These are phyloP conservation scores for Tyria jacobaeae DNA, from an alignment of 2,888 invertebrate genomes.

Conservation along the genomic window DNA sequence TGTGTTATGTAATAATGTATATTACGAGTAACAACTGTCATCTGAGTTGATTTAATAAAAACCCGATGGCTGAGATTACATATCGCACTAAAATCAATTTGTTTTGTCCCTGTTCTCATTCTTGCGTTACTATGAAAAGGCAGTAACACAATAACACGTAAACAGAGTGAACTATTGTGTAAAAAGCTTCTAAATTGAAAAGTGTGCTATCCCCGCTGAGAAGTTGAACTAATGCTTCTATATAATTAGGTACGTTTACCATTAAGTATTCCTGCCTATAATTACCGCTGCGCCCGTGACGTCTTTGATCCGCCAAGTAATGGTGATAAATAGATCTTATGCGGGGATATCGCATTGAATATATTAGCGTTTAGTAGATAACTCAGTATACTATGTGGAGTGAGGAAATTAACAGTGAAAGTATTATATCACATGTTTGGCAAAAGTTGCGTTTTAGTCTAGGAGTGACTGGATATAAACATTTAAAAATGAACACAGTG, in stretches of 20 bases:
- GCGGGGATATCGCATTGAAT: slow-evolving; percentile 67
- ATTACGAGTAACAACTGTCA: too few species aligned
- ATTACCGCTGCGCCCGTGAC: slow-evolving; percentile 77
- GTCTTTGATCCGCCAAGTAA: slow-evolving; percentile 77
- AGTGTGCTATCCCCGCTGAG: slow-evolving; percentile 17
- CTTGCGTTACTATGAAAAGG: too few species aligned
- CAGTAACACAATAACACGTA: too few species aligned
- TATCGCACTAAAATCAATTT: too few species aligned
- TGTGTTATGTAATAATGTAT: too few species aligned
- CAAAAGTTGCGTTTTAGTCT: neutral
- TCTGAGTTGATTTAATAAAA: neutral
- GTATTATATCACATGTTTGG: slow-evolving; percentile 6
- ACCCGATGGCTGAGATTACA: too few species aligned
- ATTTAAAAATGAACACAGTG: too few species aligned
- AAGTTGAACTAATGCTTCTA: slow-evolving; percentile 46
- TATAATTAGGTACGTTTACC: slow-evolving; percentile 69
- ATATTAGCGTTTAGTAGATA: slow-evolving; percentile 56
- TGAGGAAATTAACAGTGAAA: slow-evolving; percentile 9
- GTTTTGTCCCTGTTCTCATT: too few species aligned
- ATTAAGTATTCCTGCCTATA: slow-evolving; percentile 79
- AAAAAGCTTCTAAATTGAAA: neutral
- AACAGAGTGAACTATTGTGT: too few species aligned
- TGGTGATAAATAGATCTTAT: slow-evolving; percentile 81
- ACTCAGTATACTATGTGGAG: slow-evolving; percentile 11
- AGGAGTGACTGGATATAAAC: too few species aligned